A percentile compares a stretch with the other conserved stretches of the same genome.
Conservation (phyloP, 2,113 vertebrate genomes). For the Oreochromis niloticus region DNA sequence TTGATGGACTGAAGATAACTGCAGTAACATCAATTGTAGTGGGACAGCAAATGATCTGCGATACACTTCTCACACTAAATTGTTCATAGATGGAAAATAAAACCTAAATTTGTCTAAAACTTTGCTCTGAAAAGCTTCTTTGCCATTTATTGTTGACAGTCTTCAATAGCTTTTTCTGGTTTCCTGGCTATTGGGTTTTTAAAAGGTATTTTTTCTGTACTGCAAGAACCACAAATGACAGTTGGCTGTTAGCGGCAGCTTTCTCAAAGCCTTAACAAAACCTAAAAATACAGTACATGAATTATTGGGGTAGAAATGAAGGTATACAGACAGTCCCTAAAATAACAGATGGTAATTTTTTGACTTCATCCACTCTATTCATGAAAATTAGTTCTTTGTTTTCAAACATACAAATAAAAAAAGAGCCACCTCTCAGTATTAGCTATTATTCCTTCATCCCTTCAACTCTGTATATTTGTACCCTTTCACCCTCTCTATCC, state of each 20-base stretch:
- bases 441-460: conserved; percentile 13
- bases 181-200: not conserved
- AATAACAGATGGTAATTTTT: not conserved
- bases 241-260: not conserved
- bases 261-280: not conserved
- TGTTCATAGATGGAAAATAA: not conserved
- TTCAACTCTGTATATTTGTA: conserved; percentile 40
- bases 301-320: not conserved
- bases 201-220: not conserved
- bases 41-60: not conserved
- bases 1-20: not conserved
- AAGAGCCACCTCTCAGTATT: not conserved
- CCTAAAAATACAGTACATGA: not conserved
- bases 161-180: not conserved
- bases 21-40: not conserved
- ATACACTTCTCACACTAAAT: not conserved
- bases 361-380: not conserved
- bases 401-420: not conserved
- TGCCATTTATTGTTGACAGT: not conserved
- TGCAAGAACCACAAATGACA: not conserved
- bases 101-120: not conserved
- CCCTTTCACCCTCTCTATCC: conserved; percentile 57
- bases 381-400: not conserved
- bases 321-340: not conserved
- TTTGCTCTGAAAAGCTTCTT: not conserved